Evolutionary conservation across 1,140 invertebrate species (phyloP).

Genomic region (Formica exsecta): DNA sequence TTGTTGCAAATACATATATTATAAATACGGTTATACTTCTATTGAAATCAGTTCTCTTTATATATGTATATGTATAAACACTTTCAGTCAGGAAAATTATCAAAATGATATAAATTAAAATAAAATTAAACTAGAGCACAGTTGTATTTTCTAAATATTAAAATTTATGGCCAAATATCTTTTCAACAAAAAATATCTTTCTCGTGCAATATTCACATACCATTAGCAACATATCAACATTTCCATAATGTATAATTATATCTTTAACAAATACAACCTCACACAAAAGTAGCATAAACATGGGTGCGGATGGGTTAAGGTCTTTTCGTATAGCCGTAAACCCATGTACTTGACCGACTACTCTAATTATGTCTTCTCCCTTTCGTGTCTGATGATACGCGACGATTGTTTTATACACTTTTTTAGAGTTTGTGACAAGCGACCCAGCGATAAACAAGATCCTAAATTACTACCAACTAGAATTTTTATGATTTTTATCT

Average conservation of each 20-base stretch:
- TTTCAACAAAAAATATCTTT: background rate
- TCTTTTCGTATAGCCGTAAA: conserved; percentile 5
- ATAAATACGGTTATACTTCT: background rate
- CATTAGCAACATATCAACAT: background rate
- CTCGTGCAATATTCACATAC: background rate
- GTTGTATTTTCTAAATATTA: background rate
- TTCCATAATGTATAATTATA: background rate
- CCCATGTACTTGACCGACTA: conserved; percentile 60
- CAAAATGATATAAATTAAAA: background rate
- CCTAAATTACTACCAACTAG: conserved; percentile 30
- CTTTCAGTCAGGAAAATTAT: background rate
- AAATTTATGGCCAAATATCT: background rate
- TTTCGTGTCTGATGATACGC: background rate
- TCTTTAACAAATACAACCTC: conserved; percentile 10
- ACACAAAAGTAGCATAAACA: background rate
- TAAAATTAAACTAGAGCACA: background rate
- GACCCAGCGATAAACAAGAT: conserved; percentile 15
- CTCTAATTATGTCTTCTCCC: conserved; percentile 20
- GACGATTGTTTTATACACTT: conserved; percentile 47
- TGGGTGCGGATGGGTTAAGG: conserved; percentile 16
- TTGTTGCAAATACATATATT: background rate
- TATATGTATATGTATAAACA: background rate
- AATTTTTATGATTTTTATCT: conserved; percentile 55
- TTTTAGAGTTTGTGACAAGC: background rate
- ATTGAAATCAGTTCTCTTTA: background rate